These are phyloP conservation scores for Bothrops jararaca DNA, from an alignment of 2,113 vertebrate species.

Conservation along the genomic window DNA sequence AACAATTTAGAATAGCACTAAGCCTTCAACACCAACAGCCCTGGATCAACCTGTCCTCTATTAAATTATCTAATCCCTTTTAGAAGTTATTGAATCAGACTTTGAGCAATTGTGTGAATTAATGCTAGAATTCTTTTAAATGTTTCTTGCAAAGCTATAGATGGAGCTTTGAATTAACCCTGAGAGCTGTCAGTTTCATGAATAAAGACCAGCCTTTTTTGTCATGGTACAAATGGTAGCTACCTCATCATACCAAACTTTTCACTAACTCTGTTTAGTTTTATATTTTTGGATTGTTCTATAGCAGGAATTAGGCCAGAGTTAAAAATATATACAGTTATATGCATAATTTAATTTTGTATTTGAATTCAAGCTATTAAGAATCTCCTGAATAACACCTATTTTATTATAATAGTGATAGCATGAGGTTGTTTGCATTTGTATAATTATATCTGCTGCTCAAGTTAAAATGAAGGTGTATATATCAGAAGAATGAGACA, in stretches of 20 bases:
- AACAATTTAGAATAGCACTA: not conserved
- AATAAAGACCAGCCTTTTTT: not conserved
- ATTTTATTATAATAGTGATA: not conserved
- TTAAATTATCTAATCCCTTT: not conserved
- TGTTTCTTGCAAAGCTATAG: not conserved
- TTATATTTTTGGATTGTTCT: not conserved
- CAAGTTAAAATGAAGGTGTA: constrained; percentile 27
- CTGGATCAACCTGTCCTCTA: not conserved
- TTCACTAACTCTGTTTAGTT: not conserved
- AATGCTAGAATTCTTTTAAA: not conserved
- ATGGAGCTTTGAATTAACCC: not conserved
- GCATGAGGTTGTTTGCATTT: constrained; percentile 24
- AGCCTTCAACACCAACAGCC: not conserved
- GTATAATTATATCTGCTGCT: constrained; percentile 38
- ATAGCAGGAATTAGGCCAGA: not conserved
- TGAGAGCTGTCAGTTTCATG: not conserved
- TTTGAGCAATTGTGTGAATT: not conserved
- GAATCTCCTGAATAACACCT: not conserved
- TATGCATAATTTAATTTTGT: not conserved
- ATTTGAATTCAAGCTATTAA: constrained; percentile 9
- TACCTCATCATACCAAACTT: not conserved
- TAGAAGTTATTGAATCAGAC: not conserved
- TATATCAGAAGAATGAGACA: constrained; percentile 55
- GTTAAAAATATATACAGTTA: not conserved
- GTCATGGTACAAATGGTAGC: not conserved